Percentiles rank a stretch among this genome's conserved stretches.
These are phyloP conservation scores for Grus americana DNA, from an alignment of 2,113 vertebrate genomes.

Conservation along the genomic window DNA sequence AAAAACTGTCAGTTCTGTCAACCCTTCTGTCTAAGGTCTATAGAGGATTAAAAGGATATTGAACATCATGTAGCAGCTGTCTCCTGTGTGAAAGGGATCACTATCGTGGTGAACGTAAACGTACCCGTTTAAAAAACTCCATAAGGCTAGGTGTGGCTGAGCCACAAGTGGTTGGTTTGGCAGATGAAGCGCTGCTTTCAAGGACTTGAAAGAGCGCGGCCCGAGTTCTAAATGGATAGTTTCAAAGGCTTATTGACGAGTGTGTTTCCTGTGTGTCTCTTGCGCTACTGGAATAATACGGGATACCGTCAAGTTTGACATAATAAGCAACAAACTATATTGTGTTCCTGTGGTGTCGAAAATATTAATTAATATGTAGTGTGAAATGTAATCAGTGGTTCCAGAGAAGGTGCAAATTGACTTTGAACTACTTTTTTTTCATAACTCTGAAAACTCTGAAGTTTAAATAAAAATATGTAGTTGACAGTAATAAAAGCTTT, in stretches of 20 bases:
- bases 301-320: not conserved
- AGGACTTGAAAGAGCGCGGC: not conserved
- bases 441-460: not conserved
- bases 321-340: not conserved
- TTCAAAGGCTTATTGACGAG: not conserved
- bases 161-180: conserved; percentile 24
- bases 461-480: not conserved
- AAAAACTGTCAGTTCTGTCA: conserved; percentile 76
- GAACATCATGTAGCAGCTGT: conserved; percentile 71
- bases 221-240: not conserved
- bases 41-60: conserved; percentile 74
- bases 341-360: not conserved
- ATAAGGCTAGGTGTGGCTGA: conserved; percentile 9
- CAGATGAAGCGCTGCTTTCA: not conserved
- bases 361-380: not conserved
- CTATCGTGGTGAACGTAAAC: conserved; percentile 26
- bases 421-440: not conserved
- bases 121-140: conserved; percentile 15
- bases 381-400: not conserved
- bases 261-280: not conserved
- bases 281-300: not conserved
- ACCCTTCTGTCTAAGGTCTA: conserved; percentile 61
- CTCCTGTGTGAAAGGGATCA: conserved; percentile 49
- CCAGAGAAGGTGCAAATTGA: not conserved
- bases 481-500: not conserved